Conservation (phyloP, 2,113 vertebrate genomes). For the Polypterus bichir region DNA sequence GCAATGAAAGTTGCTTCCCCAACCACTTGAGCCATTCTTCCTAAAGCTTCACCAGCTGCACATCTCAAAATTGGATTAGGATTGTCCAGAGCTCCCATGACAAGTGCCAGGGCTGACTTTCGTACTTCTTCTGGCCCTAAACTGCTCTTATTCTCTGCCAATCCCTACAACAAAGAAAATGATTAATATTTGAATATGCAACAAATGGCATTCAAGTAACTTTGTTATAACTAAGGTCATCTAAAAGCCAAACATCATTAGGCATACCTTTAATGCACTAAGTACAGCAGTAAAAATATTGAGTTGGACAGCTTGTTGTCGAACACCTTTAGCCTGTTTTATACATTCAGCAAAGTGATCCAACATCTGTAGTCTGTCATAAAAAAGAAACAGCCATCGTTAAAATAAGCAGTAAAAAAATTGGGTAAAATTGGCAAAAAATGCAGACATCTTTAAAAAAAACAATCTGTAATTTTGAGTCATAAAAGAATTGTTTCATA, state of each 20-base stretch:
- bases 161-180: conserved; percentile 51
- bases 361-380: conserved; percentile 83
- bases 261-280: conserved; percentile 85
- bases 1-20: conserved; percentile 95
- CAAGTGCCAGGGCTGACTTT: conserved; percentile 86
- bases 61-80: conserved; percentile 93
- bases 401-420: too few relatives aligned
- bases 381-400: conserved; percentile 10
- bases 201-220: neutral
- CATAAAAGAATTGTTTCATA: too few relatives aligned
- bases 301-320: conserved; percentile 93
- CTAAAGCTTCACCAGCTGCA: conserved; percentile 90
- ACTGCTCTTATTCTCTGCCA: conserved; percentile 96
- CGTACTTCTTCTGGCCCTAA: conserved; percentile 94
- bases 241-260: neutral
- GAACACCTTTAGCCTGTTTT: conserved; percentile 94
- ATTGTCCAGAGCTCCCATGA: conserved; percentile 95
- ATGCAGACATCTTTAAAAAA: too few relatives aligned
- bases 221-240: too few relatives aligned
- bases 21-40: conserved; percentile 96
- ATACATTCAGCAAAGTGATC: conserved; percentile 98
- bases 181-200: neutral
- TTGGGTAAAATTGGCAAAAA: too few relatives aligned
- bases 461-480: too few relatives aligned
- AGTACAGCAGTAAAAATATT: conserved; percentile 97